phyloP scores from a whole-genome alignment of 2,113 vertebrate genomes.

The Motacilla alba region DNA sequence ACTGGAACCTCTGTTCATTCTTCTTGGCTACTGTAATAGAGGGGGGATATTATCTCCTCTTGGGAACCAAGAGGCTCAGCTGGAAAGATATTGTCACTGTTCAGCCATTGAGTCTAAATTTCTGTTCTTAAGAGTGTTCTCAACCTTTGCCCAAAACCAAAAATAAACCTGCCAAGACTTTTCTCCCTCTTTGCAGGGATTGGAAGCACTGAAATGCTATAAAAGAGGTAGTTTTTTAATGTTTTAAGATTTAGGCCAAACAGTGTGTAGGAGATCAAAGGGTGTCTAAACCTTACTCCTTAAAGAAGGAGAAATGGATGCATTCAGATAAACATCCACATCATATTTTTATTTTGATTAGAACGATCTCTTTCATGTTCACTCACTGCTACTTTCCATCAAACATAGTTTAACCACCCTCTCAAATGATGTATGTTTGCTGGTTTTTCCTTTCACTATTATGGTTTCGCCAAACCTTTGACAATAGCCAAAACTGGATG shows the following conservation, averaged over 20 bases:
- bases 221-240: neutral
- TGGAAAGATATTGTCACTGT: constrained; percentile 12
- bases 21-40: constrained; percentile 25
- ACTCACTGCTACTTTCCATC: neutral
- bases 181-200: neutral
- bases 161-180: constrained; percentile 10
- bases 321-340: neutral
- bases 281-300: neutral
- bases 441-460: neutral
- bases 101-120: constrained; percentile 1
- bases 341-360: neutral
- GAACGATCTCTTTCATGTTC: neutral
- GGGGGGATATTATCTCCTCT: constrained; percentile 6
- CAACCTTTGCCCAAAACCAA: neutral
- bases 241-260: neutral
- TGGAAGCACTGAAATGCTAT: neutral
- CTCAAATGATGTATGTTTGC: neutral
- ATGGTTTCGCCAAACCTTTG: neutral
- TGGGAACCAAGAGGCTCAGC: constrained; percentile 1
- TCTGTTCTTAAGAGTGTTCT: constrained; percentile 9
- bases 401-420: neutral
- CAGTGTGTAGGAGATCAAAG: neutral
- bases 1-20: constrained; percentile 40
- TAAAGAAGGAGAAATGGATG: neutral
- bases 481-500: neutral